These are phyloP conservation scores for Sigmodon hispidus DNA, from an alignment of 2,113 vertebrate species.

Conservation along the genomic window DNA sequence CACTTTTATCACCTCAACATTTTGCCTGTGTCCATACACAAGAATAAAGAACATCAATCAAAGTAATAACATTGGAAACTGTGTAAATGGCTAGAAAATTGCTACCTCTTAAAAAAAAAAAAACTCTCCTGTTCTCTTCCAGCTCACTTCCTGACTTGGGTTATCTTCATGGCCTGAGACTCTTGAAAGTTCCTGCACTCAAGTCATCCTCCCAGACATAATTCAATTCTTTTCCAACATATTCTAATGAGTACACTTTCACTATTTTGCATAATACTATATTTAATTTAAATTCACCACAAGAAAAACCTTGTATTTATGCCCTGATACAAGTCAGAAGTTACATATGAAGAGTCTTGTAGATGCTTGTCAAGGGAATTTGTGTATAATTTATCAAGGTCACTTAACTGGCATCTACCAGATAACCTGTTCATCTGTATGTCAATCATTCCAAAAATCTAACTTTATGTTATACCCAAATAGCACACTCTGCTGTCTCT, in stretches of 20 bases:
- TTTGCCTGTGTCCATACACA: neutral
- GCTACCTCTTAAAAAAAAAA: neutral
- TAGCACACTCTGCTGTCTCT: neutral
- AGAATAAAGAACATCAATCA: neutral
- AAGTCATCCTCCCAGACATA: neutral
- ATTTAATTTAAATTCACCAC: slow-evolving; percentile 11
- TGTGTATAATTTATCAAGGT: neutral
- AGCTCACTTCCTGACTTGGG: too few relatives aligned
- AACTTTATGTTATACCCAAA: neutral
- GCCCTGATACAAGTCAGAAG: neutral
- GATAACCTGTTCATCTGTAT: neutral
- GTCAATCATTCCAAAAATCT: slow-evolving; percentile 17
- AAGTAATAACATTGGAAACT: neutral
- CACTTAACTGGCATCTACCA: neutral
- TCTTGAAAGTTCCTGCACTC: neutral
- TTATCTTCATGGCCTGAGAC: too few relatives aligned
- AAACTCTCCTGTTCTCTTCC: neutral
- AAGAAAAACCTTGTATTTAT: neutral
- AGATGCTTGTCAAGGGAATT: neutral
- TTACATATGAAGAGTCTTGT: neutral
- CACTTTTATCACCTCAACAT: neutral
- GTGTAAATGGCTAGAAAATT: neutral
- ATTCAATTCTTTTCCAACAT: neutral
- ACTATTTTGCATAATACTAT: neutral
- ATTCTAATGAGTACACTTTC: neutral